These are phyloP conservation scores for Pogonognathellus flavescens DNA, from an alignment of 1,140 invertebrate species.

Conservation along the genomic window DNA sequence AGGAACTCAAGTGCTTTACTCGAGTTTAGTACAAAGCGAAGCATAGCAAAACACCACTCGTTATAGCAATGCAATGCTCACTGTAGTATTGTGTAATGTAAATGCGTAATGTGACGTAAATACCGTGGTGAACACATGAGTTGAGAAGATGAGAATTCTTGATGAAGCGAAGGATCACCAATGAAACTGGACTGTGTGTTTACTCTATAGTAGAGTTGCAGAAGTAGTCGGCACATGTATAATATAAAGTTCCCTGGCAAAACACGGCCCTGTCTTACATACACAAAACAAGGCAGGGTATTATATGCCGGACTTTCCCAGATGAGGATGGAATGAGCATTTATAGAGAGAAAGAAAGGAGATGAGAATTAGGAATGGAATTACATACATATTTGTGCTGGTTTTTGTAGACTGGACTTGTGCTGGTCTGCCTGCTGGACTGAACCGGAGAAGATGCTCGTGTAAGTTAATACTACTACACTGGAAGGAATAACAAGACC, in stretches of 20 bases:
- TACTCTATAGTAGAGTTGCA: too few relatives aligned
- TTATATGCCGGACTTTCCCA: neutral
- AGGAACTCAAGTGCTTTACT: neutral
- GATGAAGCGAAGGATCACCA: constrained; percentile 42
- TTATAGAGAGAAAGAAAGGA: constrained; percentile 16
- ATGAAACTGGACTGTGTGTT: constrained; percentile 7
- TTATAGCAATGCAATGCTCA: neutral
- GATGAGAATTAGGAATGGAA: constrained; percentile 48
- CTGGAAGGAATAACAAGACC: too few relatives aligned
- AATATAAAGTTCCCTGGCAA: too few relatives aligned
- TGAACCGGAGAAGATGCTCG: neutral
- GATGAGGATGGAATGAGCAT: neutral
- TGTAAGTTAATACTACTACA: constrained; percentile 17
- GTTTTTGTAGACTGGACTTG: neutral
- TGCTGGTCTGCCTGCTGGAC: neutral
- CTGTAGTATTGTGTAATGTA: constrained; percentile 41
- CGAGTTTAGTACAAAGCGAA: neutral
- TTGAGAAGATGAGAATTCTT: constrained; percentile 47
- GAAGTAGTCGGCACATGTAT: too few relatives aligned
- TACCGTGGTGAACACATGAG: constrained; percentile 47
- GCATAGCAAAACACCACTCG: neutral
- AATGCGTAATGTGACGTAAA: constrained; percentile 50
- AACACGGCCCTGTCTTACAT: too few relatives aligned
- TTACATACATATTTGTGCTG: constrained; percentile 47
- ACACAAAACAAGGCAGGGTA: too few relatives aligned